Evolutionary conservation across 2,797 vertebrate species (phyloP).

Genomic region (Melanotaenia parkinsoni): DNA sequence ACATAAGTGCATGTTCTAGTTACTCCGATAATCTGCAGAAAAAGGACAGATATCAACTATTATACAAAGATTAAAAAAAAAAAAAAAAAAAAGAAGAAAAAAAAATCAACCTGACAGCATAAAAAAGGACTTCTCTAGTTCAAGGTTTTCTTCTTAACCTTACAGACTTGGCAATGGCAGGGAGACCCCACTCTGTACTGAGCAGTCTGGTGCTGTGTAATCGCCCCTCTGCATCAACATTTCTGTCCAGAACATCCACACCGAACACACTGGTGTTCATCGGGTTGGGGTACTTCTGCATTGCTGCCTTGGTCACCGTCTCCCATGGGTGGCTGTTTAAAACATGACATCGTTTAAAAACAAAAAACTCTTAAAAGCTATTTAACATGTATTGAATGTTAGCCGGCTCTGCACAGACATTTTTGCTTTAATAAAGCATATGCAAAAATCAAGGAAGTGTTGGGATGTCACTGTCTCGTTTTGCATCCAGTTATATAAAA

Average conservation of each 20-base stretch:
- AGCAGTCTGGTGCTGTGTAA: slow-evolving; percentile 94
- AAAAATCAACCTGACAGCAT: not conserved
- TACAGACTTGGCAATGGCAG: slow-evolving; percentile 93
- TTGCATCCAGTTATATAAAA: too few relatives aligned
- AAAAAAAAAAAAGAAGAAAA: not conserved
- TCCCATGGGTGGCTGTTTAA: slow-evolving; percentile 96
- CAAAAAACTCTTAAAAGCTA: not conserved
- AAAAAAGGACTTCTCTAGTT: not conserved
- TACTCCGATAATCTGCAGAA: slow-evolving; percentile 89
- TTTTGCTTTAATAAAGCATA: not conserved
- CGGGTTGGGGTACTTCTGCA: slow-evolving; percentile 98
- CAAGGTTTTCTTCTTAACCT: slow-evolving; percentile 42
- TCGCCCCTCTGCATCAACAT: slow-evolving; percentile 87
- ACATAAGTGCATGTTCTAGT: slow-evolving; percentile 93
- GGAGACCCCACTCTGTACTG: slow-evolving; percentile 97
- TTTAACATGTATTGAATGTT: not conserved
- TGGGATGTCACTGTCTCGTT: too few relatives aligned
- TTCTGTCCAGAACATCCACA: slow-evolving; percentile 92
- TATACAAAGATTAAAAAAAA: not conserved
- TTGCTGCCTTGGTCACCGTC: slow-evolving; percentile 94
- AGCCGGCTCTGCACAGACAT: too few relatives aligned
- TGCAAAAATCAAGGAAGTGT: not conserved
- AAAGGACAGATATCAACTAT: slow-evolving; percentile 1
- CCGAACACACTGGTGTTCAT: slow-evolving; percentile 97
- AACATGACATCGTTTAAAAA: slow-evolving; percentile 7